Conservation (phyloP, 2,888 invertebrate genomes). For the Trissoscelio sp. region DNA sequence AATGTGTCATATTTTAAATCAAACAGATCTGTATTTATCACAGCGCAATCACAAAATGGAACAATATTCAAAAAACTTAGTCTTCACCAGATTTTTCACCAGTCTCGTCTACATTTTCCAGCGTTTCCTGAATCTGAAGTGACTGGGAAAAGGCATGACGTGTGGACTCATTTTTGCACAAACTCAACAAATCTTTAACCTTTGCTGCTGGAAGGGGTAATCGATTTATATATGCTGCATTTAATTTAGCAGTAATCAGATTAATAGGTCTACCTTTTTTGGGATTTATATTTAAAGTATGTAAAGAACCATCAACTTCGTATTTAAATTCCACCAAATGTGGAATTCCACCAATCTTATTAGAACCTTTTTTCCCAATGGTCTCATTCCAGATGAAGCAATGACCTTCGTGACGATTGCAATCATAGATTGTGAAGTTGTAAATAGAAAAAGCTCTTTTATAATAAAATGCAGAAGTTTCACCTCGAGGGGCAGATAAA, state of each 20-base stretch:
- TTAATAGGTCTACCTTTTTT: slow-evolving; percentile 27
- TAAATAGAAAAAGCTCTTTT: slow-evolving; percentile 67
- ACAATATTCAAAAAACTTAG: background rate
- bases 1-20: slow-evolving; percentile 4
- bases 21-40: slow-evolving; percentile 12
- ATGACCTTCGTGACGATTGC: slow-evolving; percentile 54
- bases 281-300: background rate
- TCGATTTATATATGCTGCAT: slow-evolving; percentile 6
- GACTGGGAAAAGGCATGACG: slow-evolving; percentile 18
- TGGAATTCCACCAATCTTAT: slow-evolving; percentile 63
- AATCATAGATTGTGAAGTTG: slow-evolving; percentile 70
- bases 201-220: slow-evolving; percentile 22
- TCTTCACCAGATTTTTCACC: slow-evolving; percentile 6
- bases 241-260: slow-evolving; percentile 1
- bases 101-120: background rate
- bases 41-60: slow-evolving; percentile 1
- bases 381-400: slow-evolving; percentile 73
- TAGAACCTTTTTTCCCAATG: slow-evolving; percentile 71
- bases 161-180: slow-evolving; percentile 31
- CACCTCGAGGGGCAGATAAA: slow-evolving; percentile 28
- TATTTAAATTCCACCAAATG: slow-evolving; percentile 18
- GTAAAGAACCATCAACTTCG: slow-evolving; percentile 7
- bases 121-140: slow-evolving; percentile 9
- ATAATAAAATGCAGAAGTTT: slow-evolving; percentile 58
- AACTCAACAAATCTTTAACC: slow-evolving; percentile 24